Evolutionary conservation across 2,888 invertebrate species (phyloP).

Genomic region (Embidobia sp.): DNA sequence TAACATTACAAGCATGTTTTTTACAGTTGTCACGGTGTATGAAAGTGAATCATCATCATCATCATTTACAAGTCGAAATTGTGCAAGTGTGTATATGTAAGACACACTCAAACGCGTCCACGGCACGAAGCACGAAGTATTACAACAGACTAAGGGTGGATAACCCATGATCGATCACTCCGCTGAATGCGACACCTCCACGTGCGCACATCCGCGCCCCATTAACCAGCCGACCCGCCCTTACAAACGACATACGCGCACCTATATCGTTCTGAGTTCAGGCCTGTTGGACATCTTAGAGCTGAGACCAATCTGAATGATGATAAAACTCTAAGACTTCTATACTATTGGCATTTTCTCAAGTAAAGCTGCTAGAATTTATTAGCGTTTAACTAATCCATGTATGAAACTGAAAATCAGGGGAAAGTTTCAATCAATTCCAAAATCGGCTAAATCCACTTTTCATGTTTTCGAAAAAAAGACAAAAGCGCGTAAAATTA

Average conservation of each 20-base stretch:
- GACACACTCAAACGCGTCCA: conserved; percentile 65
- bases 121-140: conserved; percentile 73
- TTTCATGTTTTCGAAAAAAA: too few relatives aligned
- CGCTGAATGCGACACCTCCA: conserved; percentile 78
- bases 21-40: conserved; percentile 55
- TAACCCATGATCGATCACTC: conserved; percentile 79
- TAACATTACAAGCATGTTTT: conserved; percentile 62
- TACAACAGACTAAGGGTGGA: conserved; percentile 77
- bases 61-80: conserved; percentile 57
- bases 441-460: too few relatives aligned
- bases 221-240: conserved; percentile 75
- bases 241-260: conserved; percentile 72
- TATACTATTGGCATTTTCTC: too few relatives aligned
- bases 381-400: too few relatives aligned
- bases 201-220: conserved; percentile 79
- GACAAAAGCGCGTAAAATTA: too few relatives aligned
- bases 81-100: conserved; percentile 55
- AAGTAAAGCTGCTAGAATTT: too few relatives aligned
- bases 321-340: too few relatives aligned
- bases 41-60: conserved; percentile 65
- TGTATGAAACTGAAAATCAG: too few relatives aligned
- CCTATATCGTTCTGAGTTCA: conserved; percentile 59
- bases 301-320: conserved; percentile 56
- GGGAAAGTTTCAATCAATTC: too few relatives aligned
- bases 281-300: conserved; percentile 41